A percentile compares a stretch with the other conserved stretches of the same genome.
phyloP scores from a whole-genome alignment of 2,888 invertebrate genomes.

The Leptogaster cylindrica region DNA sequence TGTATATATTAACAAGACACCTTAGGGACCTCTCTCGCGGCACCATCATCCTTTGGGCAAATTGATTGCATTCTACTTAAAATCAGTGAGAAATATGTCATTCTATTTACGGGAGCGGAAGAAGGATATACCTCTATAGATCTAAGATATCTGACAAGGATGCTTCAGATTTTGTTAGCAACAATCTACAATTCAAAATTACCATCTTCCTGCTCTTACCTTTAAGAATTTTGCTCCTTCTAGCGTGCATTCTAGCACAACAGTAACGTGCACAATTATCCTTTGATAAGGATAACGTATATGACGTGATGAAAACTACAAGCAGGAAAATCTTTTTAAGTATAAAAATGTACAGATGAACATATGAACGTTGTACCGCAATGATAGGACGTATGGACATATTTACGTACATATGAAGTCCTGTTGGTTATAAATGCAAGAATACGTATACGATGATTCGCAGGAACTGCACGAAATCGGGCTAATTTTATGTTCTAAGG shows the following conservation, averaged over 20 bases:
- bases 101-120: not conserved
- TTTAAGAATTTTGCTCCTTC: not conserved
- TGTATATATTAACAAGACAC: no score
- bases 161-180: conserved; percentile 23
- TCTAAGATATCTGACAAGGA: not conserved
- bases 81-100: conserved; percentile 10
- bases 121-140: not conserved
- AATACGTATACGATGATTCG: no score
- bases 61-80: not conserved
- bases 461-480: conserved; percentile 16
- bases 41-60: not conserved
- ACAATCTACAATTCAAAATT: conserved; percentile 13
- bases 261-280: conserved; percentile 5
- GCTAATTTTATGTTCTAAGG: conserved; percentile 30
- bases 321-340: no score
- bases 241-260: not conserved
- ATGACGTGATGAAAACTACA: no score
- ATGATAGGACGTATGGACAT: no score
- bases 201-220: not conserved
- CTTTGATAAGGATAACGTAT: conserved; percentile 2
- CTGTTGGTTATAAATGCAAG: not conserved
- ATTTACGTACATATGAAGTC: no score
- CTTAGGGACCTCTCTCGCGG: not conserved
- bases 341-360: no score
- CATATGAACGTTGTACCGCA: no score